Evolutionary conservation across 1,140 invertebrate genomes (phyloP), one percentile per base, ranked within the genome.

Genomic region (Lucilia cuprina): DNA sequence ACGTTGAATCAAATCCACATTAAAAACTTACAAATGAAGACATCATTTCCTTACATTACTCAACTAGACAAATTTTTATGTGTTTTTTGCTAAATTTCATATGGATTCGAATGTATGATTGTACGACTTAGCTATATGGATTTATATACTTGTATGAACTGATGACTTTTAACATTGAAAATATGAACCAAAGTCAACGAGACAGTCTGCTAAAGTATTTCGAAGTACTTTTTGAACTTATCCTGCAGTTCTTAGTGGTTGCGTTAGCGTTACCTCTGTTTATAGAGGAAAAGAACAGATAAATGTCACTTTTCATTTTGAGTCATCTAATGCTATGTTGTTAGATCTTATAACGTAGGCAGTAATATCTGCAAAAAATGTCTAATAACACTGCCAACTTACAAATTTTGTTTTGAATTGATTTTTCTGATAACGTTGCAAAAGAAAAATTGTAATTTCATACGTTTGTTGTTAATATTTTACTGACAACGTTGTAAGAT

Each of bases 141-240:
- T 41, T n/a, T 77, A 0, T 41, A 41, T 41, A 41, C 7, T 41
- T 41, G 41, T 41, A 41, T 41, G 35, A 50, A 41, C 41, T 49
- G 77, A 50, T 80, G 21, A 80, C 77, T 49, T 80, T 80, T 80
- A 80, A 80, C 77, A 80, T 80, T 80, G 77, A 80, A 80, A 80
- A 80, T 80, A 80, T 80, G 77, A 80, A 80, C 41, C 19, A 80
- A 49, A 80, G 75, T 78, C 77, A 80, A 80, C 77, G 30, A 49
- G 17, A 49, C 77, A 49, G 77, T 80, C 77, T 80, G n/a, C 41
- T 80, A 9, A 47, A 17, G 13, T 77, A 2, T 41, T 17, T 10
- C 5, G 35, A 49, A 17, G 21, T 80, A 21, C 19, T 19, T 19
- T 80, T 80, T 49, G 25, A 30, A 30, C 25, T 30, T 2, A 30